Evolutionary conservation across 2,113 vertebrate species (phyloP), one percentile per base, ranked within the genome.

Genomic region (Helogale parvula): DNA sequence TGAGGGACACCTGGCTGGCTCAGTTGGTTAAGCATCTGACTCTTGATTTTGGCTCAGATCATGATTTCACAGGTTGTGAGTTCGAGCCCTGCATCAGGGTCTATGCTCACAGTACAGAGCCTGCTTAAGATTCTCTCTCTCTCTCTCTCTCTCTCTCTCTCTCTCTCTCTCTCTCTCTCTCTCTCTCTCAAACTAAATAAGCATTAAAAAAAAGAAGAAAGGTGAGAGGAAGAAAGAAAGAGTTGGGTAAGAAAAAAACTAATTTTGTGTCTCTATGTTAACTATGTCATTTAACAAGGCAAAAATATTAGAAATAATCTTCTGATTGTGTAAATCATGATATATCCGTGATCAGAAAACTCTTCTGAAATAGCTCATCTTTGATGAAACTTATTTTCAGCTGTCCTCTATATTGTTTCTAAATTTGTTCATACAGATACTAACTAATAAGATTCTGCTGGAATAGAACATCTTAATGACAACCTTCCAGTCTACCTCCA

Each of bases 301-400:
- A 94, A 72, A 92, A 80, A 52, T 35, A 69, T 69, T 60, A 83
- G n/a, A 92, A 96, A 79, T 19, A 83, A 80, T 79, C 25, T 45
- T 33, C 13, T 81, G 29, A 76, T 27, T 86, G 27, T 54, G 74
- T 57, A 38, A 94, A 66, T 86, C 14, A 41, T 19, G 5, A 41
- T 69, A 63, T 54, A 65, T 38, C 35, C 71, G 35, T 85, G 54
- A 74, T 71, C 35, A 52, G 35, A 93, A 88, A 93, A 17, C 5
- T 15, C 74, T 94, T 76, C 74, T 95, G 10, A 89, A 86, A 89
- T 35, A 45, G 27, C 4, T 66, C 85, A 2, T 72, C 17, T 50
- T 89, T 50, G 45, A n/a, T 50, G 23, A 92, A 92, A 41, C 14
- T 57, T 63, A 27, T 52, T 81, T 94, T 91, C 13, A 77, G 15